Evolutionary conservation across 2,888 invertebrate species (phyloP), one percentile per base, ranked within the genome.

Genomic region (Tinea trinotella): DNA sequence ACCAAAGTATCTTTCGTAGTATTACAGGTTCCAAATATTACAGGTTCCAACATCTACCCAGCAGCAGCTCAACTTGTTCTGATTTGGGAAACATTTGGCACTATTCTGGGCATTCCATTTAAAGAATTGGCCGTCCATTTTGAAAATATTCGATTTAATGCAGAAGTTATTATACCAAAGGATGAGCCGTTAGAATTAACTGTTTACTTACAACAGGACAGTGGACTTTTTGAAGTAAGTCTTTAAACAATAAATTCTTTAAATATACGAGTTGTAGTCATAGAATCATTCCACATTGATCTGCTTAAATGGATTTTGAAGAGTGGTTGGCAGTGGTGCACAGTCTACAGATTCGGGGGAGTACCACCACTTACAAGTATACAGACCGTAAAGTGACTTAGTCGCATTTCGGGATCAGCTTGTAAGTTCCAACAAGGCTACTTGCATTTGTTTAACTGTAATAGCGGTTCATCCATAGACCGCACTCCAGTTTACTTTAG

Each of bases 61-160:
- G 94, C 93, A 6, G 92, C 94, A 0, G 92, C 90, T 20, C 91
- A 92, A 61, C 73, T 96, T 59, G 71, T 81, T 17, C 71, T 90
- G 6, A 90, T 89, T 1, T 93, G 93, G 93, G 90, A 92, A 63
- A 90, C 90, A 0, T 66, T 91, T 7, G 89, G 90, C 0, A 79
- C 90, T 65, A 78, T 88, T 63, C 9, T 60, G 53, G 88, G 87
- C 1, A 75, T 85, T 4, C 68, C 87, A 3, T 88, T 82, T 61
- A 88, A 89, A 56, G 82, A 91, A 59, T 70, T 93, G 13, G 87
- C 92, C 0, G 52, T 52, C 2, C 19, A 13, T 13, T 52, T 52
- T 18, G 12, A 22, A 19, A 36, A 52, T 19, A 22, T 52, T 5
- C 6, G 22, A 12, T 52, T 52, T 17, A 18, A 52, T 18, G 17